phyloP scores from a whole-genome alignment of 2,888 invertebrate species.

The Mimachlamys varia region DNA sequence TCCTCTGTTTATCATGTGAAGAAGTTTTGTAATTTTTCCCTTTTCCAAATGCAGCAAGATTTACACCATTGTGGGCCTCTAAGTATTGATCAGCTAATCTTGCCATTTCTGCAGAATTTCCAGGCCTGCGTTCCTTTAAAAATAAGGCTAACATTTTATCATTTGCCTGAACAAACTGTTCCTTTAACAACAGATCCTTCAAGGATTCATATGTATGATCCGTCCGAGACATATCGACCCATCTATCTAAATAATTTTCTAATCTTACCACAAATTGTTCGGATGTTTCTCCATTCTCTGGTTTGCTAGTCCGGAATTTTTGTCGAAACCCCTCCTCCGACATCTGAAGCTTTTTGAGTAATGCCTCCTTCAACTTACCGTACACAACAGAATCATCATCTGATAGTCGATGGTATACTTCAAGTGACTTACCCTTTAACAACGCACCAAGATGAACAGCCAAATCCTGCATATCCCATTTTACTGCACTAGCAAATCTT shows the following conservation, averaged over 20 bases:
- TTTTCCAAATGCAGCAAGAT: not conserved
- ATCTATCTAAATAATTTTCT: conserved; percentile 38
- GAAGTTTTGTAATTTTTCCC: too few species aligned
- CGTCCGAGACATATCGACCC: conserved; percentile 29
- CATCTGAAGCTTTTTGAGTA: conserved; percentile 40
- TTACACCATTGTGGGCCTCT: conserved; percentile 37
- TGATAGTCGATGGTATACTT: conserved; percentile 38
- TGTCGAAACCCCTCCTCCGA: too few species aligned
- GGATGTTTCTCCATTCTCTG: conserved; percentile 37
- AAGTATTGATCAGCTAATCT: conserved; percentile 34
- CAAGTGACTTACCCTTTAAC: conserved; percentile 41
- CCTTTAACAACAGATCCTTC: conserved; percentile 33
- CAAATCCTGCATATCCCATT: too few species aligned
- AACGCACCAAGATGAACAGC: conserved; percentile 42
- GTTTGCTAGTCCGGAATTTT: not conserved
- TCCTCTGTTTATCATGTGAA: too few species aligned
- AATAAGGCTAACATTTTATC: conserved; percentile 17
- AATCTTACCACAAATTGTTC: conserved; percentile 38
- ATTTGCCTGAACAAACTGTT: conserved; percentile 37
- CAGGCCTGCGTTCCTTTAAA: conserved; percentile 32
- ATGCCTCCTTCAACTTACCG: conserved; percentile 16
- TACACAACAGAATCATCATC: conserved; percentile 34
- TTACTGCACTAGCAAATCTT: too few species aligned
- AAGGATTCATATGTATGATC: conserved; percentile 33
- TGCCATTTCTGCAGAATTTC: not conserved